These are phyloP conservation scores for Xestia sexstrigata DNA, from an alignment of 2,888 invertebrate species.

Conservation along the genomic window DNA sequence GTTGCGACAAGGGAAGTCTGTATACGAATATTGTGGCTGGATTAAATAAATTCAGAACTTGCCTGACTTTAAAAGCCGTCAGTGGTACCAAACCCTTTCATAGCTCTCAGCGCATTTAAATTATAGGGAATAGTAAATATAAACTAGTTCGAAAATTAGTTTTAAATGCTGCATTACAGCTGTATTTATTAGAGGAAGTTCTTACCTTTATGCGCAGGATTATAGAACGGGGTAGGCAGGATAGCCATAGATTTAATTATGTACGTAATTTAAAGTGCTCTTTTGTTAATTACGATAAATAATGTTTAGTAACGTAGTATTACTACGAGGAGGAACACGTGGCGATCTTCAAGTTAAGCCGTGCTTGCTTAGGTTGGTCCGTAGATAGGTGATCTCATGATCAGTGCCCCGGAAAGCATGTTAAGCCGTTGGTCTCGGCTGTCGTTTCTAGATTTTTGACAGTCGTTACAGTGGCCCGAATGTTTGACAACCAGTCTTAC, in stretches of 20 bases:
- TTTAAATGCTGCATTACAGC: slow-evolving; percentile 33
- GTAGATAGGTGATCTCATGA: too few species aligned
- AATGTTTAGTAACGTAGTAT: neutral
- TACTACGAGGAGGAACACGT: neutral
- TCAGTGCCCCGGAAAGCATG: too few species aligned
- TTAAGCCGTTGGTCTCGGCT: too few species aligned
- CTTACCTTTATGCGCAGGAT: neutral
- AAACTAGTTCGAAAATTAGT: slow-evolving; percentile 41
- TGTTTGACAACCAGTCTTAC: too few species aligned
- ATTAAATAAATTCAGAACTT: neutral
- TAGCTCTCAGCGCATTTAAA: slow-evolving; percentile 53
- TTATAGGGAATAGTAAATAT: slow-evolving; percentile 48
- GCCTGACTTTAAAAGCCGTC: neutral
- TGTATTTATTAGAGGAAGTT: neutral
- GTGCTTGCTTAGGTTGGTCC: too few species aligned
- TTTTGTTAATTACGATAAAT: neutral
- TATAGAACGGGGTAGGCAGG: slow-evolving; percentile 1
- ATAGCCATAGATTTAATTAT: neutral
- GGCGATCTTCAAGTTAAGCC: too few species aligned
- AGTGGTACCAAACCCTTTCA: slow-evolving; percentile 23
- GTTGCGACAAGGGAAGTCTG: too few species aligned
- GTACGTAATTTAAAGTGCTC: neutral
- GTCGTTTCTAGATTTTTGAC: too few species aligned
- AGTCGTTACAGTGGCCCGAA: too few species aligned
- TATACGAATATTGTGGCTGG: too few species aligned